Evolutionary conservation across 2,888 invertebrate species (phyloP).

Genomic region (Microdon myrmicae): DNA sequence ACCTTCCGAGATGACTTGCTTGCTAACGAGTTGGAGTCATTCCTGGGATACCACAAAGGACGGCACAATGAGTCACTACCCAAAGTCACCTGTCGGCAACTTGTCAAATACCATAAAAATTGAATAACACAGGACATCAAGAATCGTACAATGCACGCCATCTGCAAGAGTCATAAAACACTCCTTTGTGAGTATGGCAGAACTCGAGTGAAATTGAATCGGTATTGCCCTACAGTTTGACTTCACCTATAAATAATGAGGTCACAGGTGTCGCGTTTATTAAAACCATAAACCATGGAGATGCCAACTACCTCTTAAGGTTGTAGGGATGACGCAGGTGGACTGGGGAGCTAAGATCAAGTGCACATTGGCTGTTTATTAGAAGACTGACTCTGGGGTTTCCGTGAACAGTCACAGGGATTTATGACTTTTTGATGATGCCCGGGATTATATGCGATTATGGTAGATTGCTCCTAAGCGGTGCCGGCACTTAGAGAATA

Average conservation of each 20-base stretch:
- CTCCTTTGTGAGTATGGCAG: conserved; percentile 6
- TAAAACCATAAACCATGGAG: conserved; percentile 47
- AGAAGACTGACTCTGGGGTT: conserved; percentile 38
- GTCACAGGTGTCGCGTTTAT: conserved; percentile 52
- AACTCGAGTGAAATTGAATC: neutral
- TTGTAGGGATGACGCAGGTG: conserved; percentile 3
- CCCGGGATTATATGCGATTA: conserved; percentile 49
- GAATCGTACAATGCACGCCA: conserved; percentile 14
- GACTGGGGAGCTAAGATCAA: conserved; percentile 22
- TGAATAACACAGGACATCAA: conserved; percentile 5
- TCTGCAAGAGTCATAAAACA: conserved; percentile 37
- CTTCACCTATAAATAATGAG: conserved; percentile 44
- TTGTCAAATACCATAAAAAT: conserved; percentile 23
- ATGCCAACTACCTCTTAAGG: conserved; percentile 43
- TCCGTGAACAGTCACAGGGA: conserved; percentile 35
- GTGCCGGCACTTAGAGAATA: conserved; percentile 40
- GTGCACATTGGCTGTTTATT: conserved; percentile 51
- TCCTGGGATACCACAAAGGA: too few species aligned
- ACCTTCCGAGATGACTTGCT: conserved; percentile 33
- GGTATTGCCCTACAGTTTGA: conserved; percentile 17
- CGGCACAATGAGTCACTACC: too few species aligned
- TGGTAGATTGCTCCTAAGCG: conserved; percentile 46
- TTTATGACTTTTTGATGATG: conserved; percentile 52
- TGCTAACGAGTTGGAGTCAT: conserved; percentile 40
- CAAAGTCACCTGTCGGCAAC: too few species aligned